Evolutionary conservation across 1,140 invertebrate genomes (phyloP).

Genomic region (Drosophila guanche): DNA sequence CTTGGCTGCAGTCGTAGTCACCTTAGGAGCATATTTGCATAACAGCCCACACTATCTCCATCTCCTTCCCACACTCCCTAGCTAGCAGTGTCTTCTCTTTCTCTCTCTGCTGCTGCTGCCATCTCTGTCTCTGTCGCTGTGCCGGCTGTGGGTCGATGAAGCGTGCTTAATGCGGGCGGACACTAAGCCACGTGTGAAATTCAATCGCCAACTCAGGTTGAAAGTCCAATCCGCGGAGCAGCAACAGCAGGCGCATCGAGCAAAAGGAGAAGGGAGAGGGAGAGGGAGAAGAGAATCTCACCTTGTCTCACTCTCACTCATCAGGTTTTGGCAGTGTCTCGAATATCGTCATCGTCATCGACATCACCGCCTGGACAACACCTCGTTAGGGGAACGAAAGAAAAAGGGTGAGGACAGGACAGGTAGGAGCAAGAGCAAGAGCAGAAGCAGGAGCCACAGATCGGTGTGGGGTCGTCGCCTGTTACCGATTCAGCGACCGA

Average conservation of each 20-base stretch:
- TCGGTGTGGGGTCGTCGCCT: constrained; percentile 46
- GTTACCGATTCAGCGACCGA: neutral
- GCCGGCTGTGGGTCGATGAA: constrained; percentile 33
- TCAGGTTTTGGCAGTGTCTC: constrained; percentile 38
- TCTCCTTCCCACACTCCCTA: constrained; percentile 14
- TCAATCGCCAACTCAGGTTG: constrained; percentile 59
- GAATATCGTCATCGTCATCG: constrained; percentile 63
- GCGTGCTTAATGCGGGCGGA: constrained; percentile 80
- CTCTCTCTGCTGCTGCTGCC: neutral
- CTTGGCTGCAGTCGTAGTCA: neutral
- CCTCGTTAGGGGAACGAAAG: constrained; percentile 61
- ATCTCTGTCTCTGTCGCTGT: neutral
- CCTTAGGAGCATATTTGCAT: constrained; percentile 35
- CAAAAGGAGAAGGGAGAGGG: too few relatives aligned
- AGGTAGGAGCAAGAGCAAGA: neutral
- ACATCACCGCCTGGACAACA: constrained; percentile 75
- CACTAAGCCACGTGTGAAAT: constrained; percentile 83
- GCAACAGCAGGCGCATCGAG: too few relatives aligned
- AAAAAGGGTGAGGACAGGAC: neutral
- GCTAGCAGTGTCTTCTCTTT: too few relatives aligned
- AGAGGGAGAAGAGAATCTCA: neutral
- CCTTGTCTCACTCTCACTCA: constrained; percentile 41
- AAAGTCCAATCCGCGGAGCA: neutral
- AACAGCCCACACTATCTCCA: constrained; percentile 37
- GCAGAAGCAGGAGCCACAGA: neutral